A percentile compares a stretch with the other conserved stretches of the same genome.
Conservation (phyloP, 2,113 vertebrate species). For the Oreochromis spilurus region DNA sequence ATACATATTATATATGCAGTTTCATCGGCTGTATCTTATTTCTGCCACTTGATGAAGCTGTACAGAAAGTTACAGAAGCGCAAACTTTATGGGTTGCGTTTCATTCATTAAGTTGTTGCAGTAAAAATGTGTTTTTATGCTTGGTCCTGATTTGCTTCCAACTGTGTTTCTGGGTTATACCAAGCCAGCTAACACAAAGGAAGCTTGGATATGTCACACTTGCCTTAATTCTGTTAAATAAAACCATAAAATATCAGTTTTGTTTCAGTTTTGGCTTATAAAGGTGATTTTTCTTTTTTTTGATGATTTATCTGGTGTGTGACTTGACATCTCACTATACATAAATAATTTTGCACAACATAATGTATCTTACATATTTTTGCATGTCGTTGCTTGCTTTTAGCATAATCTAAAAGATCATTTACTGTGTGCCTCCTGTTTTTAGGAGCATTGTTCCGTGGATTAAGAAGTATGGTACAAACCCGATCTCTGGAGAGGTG, state of each 20-base stretch:
- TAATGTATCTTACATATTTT: neutral
- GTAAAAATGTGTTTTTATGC: neutral
- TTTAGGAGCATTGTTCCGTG: constrained; percentile 93
- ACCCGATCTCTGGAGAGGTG: constrained; percentile 92
- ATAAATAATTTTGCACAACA: no score
- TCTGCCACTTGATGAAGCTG: neutral
- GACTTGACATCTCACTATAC: neutral
- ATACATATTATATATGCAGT: fast-evolving
- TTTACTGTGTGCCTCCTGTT: neutral
- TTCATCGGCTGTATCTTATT: fast-evolving
- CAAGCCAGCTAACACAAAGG: neutral
- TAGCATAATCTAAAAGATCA: neutral
- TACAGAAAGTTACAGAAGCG: neutral
- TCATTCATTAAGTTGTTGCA: neutral
- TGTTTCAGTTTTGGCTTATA: neutral
- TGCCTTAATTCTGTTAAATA: fast-evolving
- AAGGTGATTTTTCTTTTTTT: neutral
- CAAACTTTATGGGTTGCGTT: fast-evolving
- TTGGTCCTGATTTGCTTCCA: neutral
- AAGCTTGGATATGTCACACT: neutral
- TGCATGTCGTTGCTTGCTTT: neutral
- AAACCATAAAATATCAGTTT: neutral
- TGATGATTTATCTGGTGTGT: neutral
- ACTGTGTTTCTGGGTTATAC: neutral
- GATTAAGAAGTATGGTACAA: constrained; percentile 96